Percentiles rank a stretch among this genome's conserved stretches.
These are phyloP conservation scores for Hesperia comma DNA, from an alignment of 2,888 invertebrate genomes.

Conservation along the genomic window DNA sequence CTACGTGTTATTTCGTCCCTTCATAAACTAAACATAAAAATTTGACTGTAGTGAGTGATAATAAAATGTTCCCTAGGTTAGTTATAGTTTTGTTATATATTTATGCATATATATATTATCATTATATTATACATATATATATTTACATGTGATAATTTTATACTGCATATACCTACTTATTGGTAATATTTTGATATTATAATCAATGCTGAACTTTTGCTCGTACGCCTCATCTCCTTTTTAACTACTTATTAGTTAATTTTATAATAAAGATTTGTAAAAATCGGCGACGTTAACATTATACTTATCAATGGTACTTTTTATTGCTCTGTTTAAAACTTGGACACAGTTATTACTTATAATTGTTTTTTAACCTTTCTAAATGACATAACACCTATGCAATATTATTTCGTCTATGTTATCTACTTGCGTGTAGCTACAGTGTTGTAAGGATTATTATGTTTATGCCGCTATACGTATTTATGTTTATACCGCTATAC, in stretches of 20 bases:
- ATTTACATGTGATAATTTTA: constrained; percentile 55
- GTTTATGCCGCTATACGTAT: background rate
- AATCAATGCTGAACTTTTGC: constrained; percentile 74
- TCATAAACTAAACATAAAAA: constrained; percentile 2
- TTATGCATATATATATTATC: background rate
- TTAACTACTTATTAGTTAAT: constrained; percentile 56
- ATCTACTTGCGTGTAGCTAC: constrained; percentile 2
- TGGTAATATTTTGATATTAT: constrained; percentile 56
- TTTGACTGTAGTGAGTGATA: constrained; percentile 32
- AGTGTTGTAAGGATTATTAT: constrained; percentile 10
- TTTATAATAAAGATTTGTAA: constrained; percentile 57
- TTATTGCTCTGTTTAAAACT: constrained; percentile 38
- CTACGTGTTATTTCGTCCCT: background rate
- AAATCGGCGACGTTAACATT: constrained; percentile 37
- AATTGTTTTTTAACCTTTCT: constrained; percentile 14
- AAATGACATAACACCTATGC: constrained; percentile 2
- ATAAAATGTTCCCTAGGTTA: constrained; percentile 40
- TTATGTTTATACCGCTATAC: background rate
- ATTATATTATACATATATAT: constrained; percentile 40
- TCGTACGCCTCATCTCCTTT: constrained; percentile 63
- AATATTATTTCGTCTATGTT: background rate
- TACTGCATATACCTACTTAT: constrained; percentile 49
- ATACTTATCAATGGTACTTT: constrained; percentile 28
- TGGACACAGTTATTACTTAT: background rate
- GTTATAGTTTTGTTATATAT: constrained; percentile 38